Evolutionary conservation across 2,113 vertebrate genomes (phyloP).

Genomic region (Labeo catla): DNA sequence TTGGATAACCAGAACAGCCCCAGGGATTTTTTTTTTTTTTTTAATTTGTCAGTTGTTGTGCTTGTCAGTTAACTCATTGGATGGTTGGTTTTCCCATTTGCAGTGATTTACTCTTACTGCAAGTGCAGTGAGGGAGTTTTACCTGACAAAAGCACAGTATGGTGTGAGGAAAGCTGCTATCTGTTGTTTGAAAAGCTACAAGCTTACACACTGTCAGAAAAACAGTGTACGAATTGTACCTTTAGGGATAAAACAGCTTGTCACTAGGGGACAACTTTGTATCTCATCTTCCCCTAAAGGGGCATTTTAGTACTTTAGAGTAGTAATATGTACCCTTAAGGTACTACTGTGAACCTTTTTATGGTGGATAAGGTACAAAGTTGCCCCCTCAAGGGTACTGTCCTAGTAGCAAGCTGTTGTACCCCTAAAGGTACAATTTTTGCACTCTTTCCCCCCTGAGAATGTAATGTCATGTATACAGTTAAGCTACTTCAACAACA

Average conservation of each 20-base stretch:
- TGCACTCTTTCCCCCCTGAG: too few species aligned
- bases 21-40: constrained; percentile 15
- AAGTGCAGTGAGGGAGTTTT: neutral
- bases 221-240: neutral
- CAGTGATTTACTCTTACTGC: neutral
- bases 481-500: too few species aligned
- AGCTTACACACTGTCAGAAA: neutral
- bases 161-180: neutral
- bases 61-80: constrained; percentile 43
- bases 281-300: neutral
- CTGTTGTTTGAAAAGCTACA: neutral
- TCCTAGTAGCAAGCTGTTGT: too few species aligned
- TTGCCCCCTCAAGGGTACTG: too few species aligned
- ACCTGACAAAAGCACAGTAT: neutral
- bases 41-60: constrained; percentile 17
- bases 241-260: neutral
- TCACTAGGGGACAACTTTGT: neutral
- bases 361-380: too few species aligned
- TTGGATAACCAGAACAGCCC: constrained; percentile 38
- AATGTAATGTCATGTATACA: too few species aligned
- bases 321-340: too few species aligned
- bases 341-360: too few species aligned
- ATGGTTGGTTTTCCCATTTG: constrained; percentile 15
- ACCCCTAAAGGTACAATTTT: too few species aligned
- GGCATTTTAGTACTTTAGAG: neutral